Conservation (phyloP, 1,140 invertebrate species). For the Phymorhynchus buccinoides region DNA sequence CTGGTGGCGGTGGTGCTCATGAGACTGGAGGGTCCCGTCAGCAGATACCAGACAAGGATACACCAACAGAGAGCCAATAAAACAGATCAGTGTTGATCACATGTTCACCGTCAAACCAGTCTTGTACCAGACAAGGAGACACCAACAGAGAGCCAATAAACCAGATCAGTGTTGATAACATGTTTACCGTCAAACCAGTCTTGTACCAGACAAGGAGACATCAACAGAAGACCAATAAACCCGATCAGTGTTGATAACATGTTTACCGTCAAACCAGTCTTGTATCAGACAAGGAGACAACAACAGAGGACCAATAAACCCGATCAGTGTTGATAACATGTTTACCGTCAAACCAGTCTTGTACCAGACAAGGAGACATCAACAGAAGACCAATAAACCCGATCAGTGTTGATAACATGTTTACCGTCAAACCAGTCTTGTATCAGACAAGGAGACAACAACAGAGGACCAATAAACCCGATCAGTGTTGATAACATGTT, state of each 20-base stretch:
- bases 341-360: neutral
- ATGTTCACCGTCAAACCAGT: neutral
- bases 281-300: neutral
- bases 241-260: no score
- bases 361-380: neutral
- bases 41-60: neutral
- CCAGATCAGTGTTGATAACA: no score
- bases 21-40: neutral
- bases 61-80: neutral
- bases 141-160: neutral
- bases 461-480: no score
- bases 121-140: neutral
- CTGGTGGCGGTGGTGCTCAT: conserved; percentile 6
- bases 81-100: neutral
- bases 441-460: neutral
- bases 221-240: no score
- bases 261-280: no score
- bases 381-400: neutral
- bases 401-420: no score
- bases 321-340: neutral
- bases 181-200: no score
- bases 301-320: neutral
- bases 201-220: neutral
- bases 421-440: no score
- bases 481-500: no score